Base-by-base conservation (phyloP, 2,113 vertebrate genomes). In the Seriola quinqueradiata region DNA sequence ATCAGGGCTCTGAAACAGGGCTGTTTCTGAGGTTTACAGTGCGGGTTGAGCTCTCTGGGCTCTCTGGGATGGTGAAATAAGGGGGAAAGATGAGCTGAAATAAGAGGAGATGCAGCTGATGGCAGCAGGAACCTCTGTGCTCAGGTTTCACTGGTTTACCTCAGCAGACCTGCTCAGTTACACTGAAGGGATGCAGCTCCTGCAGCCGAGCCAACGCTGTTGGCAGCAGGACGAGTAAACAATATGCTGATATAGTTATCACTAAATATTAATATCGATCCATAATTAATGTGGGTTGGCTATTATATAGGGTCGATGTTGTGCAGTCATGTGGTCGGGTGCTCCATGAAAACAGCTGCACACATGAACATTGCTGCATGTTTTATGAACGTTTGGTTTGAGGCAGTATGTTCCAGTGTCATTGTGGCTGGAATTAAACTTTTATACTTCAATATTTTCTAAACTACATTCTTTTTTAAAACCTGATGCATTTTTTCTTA, bases 111-210 rank as follows among this genome's bases (percentile, higher is more conserved):
- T 6, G 44, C 57, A 57, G 75, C 65, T 67, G 82, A 77, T 34
- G 68, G 70, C 70, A 38, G 52, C 75, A 66, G 58, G 50, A 80
- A 58, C 25, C 8, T 67, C 59, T 50, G 46, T 38, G 83, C 77
- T 87, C 82, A 9, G 81, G 77, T 87, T 87, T 81, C 86, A 84
- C 57, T 16, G 40, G 1, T 64, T 82, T 34, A 77, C 67, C 85
- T 77, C 73, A 10, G 17, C 60, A 68, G 46, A 68, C 8, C 36
- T 1, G n/a, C 19, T 79, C 28, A 19, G 44, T 19, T 46, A 4
- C 46, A 48, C n/a, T 0, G 42, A 23, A 3, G 66, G 40, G 40
- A 42, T 3, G 50, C 19, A n/a, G 50, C 50, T 9, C 8, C 52
- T 65, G 72, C 57, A 59, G 21, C 14, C 8, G 7, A 64, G 72